Evolutionary conservation across 2,797 vertebrate species (phyloP), one percentile per base, ranked within the genome.

Genomic region (Helarctos malayanus): DNA sequence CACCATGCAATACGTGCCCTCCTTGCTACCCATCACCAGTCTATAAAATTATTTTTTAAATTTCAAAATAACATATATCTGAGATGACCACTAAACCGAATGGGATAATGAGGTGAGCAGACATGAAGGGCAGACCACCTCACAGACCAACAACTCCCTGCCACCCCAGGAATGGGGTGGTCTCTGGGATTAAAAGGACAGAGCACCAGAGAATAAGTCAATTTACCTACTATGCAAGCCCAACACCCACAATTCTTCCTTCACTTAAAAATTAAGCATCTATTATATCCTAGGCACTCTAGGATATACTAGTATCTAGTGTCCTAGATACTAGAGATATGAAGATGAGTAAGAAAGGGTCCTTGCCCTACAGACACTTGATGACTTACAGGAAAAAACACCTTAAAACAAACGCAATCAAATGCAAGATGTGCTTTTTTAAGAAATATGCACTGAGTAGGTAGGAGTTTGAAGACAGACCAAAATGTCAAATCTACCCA

Each of bases 41-140:
- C 38, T 38, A 13, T n/a, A 41, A 65, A 86, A 71, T 45, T 27
- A 79, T 18, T 18, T 91, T 21, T 56, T 49, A 75, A 41, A 49
- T 81, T 75, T 52, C 13, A 63, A 93, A 78, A 82, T 61, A n/a
- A 82, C 23, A 32, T 13, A 2, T 49, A 35, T 56, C 45, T 71
- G n/a, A 35, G 9, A 35, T 38, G 54, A 89, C n/a, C 4, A 32
- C 47, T 23, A 59, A 68, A n/a, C 27, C 1, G 5, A 65, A 65
- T 4, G 3, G 25, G 47, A 47, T 13, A 0, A 19, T 0, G 1
- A 12, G 4, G 32, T 45, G 2, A 65, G 71, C 10, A 49, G 57
- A 52, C 14, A 7, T 23, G 35, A 49, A 41, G 0, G 9, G 5
- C 7, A 68, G 27, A 21, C 32, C 13, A 12, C 3, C 21, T 78